Conservation (phyloP, 1,140 invertebrate species). For the Trialeurodes vaporariorum region DNA sequence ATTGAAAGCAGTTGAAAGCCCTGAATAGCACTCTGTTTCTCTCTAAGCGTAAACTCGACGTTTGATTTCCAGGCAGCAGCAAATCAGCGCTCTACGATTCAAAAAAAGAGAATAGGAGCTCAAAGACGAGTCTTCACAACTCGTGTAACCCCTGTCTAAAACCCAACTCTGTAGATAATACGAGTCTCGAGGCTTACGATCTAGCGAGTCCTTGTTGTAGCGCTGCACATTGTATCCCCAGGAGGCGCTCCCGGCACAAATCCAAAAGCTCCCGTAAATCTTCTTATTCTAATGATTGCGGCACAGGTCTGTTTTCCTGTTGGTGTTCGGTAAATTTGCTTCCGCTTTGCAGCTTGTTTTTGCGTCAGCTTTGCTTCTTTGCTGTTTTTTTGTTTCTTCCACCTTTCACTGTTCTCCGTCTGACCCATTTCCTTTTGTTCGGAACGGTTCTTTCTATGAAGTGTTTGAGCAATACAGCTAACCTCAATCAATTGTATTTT, state of each 20-base stretch:
- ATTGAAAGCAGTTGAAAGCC: too few species aligned
- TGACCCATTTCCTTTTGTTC: too few species aligned
- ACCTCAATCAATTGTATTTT: too few species aligned
- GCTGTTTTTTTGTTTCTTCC: too few species aligned
- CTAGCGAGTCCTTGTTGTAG: slow-evolving; percentile 71
- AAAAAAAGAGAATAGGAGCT: not conserved
- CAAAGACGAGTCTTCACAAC: slow-evolving; percentile 40
- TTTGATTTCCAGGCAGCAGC: not conserved
- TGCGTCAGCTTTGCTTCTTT: too few species aligned
- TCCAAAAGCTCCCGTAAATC: slow-evolving; percentile 14
- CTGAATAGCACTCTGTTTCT: too few species aligned
- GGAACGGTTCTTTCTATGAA: too few species aligned
- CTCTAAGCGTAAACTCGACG: not conserved
- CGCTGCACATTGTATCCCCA: slow-evolving; percentile 56
- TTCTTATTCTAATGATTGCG: not conserved
- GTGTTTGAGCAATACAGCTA: too few species aligned
- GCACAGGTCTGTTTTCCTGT: not conserved
- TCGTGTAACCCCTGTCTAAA: slow-evolving; percentile 56
- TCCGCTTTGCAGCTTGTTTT: too few species aligned
- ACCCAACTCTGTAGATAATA: slow-evolving; percentile 47
- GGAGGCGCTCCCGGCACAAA: slow-evolving; percentile 33
- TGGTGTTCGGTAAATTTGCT: too few species aligned
- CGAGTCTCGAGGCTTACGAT: slow-evolving; percentile 68
- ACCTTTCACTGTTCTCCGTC: too few species aligned
- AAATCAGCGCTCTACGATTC: not conserved